Evolutionary conservation across 2,113 vertebrate species (phyloP).

Genomic region (Gymnocephalus cernua): DNA sequence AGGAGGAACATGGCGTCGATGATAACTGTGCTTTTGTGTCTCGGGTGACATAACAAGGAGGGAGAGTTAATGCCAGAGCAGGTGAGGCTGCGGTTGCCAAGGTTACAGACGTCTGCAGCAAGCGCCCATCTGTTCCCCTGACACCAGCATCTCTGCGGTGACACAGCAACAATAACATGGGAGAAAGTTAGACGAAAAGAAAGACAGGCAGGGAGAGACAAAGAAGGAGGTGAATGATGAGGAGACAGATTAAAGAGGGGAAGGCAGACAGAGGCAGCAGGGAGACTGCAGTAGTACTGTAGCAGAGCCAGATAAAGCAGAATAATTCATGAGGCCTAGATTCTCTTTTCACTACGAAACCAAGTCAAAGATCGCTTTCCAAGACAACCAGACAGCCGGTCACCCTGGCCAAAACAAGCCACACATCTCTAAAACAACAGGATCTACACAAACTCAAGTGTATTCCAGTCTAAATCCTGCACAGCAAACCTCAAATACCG

Average conservation of each 20-base stretch:
- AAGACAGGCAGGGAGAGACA: slow-evolving; percentile 30
- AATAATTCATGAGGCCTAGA: slow-evolving; percentile 80
- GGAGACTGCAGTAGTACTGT: slow-evolving; percentile 42
- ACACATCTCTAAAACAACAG: slow-evolving; percentile 35
- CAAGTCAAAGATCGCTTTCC: slow-evolving; percentile 53
- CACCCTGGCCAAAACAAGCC: slow-evolving; percentile 59
- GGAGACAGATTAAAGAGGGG: slow-evolving; percentile 47
- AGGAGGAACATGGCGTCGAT: neutral
- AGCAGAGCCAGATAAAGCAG: slow-evolving; percentile 70
- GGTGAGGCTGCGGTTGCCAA: slow-evolving; percentile 72
- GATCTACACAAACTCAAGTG: slow-evolving; percentile 22
- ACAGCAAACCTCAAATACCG: slow-evolving; percentile 47
- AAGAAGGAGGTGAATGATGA: slow-evolving; percentile 32
- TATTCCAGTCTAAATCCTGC: slow-evolving; percentile 27
- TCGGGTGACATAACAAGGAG: slow-evolving; percentile 17
- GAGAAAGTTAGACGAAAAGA: slow-evolving; percentile 24
- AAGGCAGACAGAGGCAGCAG: slow-evolving; percentile 23
- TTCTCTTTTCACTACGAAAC: slow-evolving; percentile 67
- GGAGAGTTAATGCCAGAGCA: slow-evolving; percentile 40
- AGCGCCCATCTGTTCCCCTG: slow-evolving; percentile 55
- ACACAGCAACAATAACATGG: slow-evolving; percentile 67
- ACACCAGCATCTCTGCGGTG: slow-evolving; percentile 56
- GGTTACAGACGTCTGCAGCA: slow-evolving; percentile 75
- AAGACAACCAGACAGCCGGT: slow-evolving; percentile 60
- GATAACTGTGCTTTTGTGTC: slow-evolving; percentile 17